Percentiles rank a stretch among this genome's conserved stretches.
These are phyloP conservation scores for Sisyra terminalis DNA, from an alignment of 2,888 invertebrate species.

Conservation along the genomic window DNA sequence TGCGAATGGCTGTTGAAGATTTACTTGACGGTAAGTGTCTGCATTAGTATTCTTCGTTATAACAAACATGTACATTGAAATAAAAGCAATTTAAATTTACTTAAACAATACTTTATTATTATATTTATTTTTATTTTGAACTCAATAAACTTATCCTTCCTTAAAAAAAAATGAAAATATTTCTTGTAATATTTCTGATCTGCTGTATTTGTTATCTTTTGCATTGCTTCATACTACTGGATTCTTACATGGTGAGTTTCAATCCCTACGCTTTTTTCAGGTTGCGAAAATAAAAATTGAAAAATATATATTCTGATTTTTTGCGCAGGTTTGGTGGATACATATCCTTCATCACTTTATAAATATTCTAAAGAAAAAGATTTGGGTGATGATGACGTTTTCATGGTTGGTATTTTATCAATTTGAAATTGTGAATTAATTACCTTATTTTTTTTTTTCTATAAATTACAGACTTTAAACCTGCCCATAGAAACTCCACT, in stretches of 20 bases:
- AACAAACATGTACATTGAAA: too few species aligned
- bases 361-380: slow-evolving; percentile 48
- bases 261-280: slow-evolving; percentile 4
- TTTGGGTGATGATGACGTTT: slow-evolving; percentile 85
- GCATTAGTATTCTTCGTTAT: background rate
- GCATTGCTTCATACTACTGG: slow-evolving; percentile 46
- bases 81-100: too few species aligned
- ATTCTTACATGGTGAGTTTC: slow-evolving; percentile 44
- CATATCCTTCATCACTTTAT: slow-evolving; percentile 49
- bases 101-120: too few species aligned
- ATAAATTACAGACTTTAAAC: slow-evolving; percentile 71
- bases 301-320: slow-evolving; percentile 13
- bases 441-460: slow-evolving; percentile 12
- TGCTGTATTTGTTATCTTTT: slow-evolving; percentile 37
- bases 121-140: too few species aligned
- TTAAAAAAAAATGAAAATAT: background rate
- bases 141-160: too few species aligned
- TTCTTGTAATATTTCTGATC: slow-evolving; percentile 39
- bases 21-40: slow-evolving; percentile 68
- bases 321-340: slow-evolving; percentile 56
- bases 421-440: background rate
- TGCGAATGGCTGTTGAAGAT: slow-evolving; percentile 77
- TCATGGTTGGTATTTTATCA: slow-evolving; percentile 56
- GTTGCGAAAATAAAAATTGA: slow-evolving; percentile 1
- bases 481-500: slow-evolving; percentile 51